A percentile compares a stretch with the other conserved stretches of the same genome.
Conservation (phyloP, 1,140 invertebrate species). For the Centruroides sculpturatus region DNA sequence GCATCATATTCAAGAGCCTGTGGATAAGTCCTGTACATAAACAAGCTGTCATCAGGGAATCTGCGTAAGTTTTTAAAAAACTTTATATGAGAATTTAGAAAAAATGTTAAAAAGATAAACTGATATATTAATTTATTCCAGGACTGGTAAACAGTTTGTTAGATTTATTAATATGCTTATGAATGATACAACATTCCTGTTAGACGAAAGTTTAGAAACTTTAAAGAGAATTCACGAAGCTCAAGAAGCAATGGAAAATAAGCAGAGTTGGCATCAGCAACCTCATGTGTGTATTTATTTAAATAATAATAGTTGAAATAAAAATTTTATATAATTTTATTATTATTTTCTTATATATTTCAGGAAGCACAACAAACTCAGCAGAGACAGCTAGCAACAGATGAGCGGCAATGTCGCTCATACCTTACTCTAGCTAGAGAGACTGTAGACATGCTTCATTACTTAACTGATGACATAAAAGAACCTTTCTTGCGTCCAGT, state of each 20-base stretch:
- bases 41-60: constrained; percentile 35
- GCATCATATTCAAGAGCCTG: constrained; percentile 72
- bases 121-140: constrained; percentile 19
- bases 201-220: constrained; percentile 90
- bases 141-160: constrained; percentile 80
- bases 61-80: constrained; percentile 28
- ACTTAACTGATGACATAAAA: constrained; percentile 84
- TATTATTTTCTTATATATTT: too few species aligned
- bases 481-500: constrained; percentile 81
- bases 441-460: constrained; percentile 96
- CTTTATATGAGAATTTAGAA: too few species aligned
- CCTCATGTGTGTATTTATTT: constrained; percentile 23
- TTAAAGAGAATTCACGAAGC: constrained; percentile 90
- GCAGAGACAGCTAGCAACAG: constrained; percentile 58
- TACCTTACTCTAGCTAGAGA: constrained; percentile 89
- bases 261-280: constrained; percentile 46
- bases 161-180: constrained; percentile 98
- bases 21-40: constrained; percentile 36
- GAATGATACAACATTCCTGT: constrained; percentile 95
- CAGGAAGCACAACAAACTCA: constrained; percentile 59
- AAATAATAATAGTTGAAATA: not conserved
- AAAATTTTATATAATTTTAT: too few species aligned
- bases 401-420: constrained; percentile 86
- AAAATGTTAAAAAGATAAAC: not conserved
- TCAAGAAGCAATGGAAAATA: constrained; percentile 68